phyloP scores from a whole-genome alignment of 2,888 invertebrate genomes.

The Ennomos erosarius region DNA sequence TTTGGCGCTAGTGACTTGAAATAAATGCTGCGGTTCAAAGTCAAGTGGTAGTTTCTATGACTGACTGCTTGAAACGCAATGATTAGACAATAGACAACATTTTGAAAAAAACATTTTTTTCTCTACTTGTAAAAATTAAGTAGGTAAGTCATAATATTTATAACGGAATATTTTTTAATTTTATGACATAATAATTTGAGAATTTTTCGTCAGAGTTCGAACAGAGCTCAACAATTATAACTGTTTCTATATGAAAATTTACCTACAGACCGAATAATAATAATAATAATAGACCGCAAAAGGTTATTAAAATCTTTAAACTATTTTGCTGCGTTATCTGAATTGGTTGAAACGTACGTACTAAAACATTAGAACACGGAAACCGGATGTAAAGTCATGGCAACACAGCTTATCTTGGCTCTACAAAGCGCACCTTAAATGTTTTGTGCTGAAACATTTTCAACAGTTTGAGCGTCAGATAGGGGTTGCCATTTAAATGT shows the following conservation, averaged over 20 bases:
- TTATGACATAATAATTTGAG: too few species aligned
- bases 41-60: neutral
- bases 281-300: neutral
- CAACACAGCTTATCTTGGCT: constrained; percentile 61
- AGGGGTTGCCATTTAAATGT: constrained; percentile 26
- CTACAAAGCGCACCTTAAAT: constrained; percentile 63
- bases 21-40: neutral
- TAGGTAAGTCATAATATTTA: too few species aligned
- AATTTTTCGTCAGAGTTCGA: too few species aligned
- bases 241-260: too few species aligned
- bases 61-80: too few species aligned
- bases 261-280: too few species aligned
- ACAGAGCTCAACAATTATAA: too few species aligned
- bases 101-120: too few species aligned
- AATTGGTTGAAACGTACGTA: constrained; percentile 25
- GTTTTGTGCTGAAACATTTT: constrained; percentile 55
- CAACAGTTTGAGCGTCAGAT: constrained; percentile 43
- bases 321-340: constrained; percentile 27
- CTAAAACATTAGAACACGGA: constrained; percentile 46
- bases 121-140: too few species aligned
- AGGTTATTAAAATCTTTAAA: neutral
- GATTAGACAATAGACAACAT: too few species aligned
- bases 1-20: neutral
- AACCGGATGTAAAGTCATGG: constrained; percentile 57
- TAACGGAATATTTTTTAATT: too few species aligned